phyloP scores from a whole-genome alignment of 2,888 invertebrate species.

The Barypeithes pellucidus region DNA sequence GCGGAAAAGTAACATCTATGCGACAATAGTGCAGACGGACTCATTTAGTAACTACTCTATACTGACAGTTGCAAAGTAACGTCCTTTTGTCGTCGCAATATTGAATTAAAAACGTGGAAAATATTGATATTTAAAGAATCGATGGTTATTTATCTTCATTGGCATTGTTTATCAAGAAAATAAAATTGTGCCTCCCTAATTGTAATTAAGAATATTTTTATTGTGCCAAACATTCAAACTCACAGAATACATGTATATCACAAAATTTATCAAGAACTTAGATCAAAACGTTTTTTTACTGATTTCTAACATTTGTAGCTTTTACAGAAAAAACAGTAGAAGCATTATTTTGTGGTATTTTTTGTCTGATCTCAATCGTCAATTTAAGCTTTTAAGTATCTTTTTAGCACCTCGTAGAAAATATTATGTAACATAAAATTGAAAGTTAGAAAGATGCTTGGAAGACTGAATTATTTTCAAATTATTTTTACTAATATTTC shows the following conservation, averaged over 20 bases:
- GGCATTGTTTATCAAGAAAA: conserved; percentile 12
- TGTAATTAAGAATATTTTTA: conserved; percentile 17
- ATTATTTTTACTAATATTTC: conserved; percentile 32
- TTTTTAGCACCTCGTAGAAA: conserved; percentile 18
- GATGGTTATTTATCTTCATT: too few species aligned
- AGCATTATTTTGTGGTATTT: background rate
- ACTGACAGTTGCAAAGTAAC: too few species aligned
- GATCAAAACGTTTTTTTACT: background rate
- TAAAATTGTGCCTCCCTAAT: conserved; percentile 29
- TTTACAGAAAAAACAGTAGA: conserved; percentile 20
- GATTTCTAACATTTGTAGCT: background rate
- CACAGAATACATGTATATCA: background rate
- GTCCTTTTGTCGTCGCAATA: too few species aligned
- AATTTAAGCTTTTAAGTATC: conserved; percentile 33
- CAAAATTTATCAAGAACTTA: conserved; percentile 13
- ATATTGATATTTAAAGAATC: too few species aligned
- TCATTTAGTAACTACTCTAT: too few species aligned
- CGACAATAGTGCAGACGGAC: too few species aligned
- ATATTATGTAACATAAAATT: conserved; percentile 5
- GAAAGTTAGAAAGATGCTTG: conserved; percentile 30
- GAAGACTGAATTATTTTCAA: conserved; percentile 32
- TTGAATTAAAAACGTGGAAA: too few species aligned
- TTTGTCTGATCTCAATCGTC: conserved; percentile 42
- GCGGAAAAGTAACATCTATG: background rate
- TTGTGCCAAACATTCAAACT: conserved; percentile 23